Evolutionary conservation across 1,140 invertebrate genomes (phyloP), one percentile per base, ranked within the genome.

Genomic region (Papilio dardanus): DNA sequence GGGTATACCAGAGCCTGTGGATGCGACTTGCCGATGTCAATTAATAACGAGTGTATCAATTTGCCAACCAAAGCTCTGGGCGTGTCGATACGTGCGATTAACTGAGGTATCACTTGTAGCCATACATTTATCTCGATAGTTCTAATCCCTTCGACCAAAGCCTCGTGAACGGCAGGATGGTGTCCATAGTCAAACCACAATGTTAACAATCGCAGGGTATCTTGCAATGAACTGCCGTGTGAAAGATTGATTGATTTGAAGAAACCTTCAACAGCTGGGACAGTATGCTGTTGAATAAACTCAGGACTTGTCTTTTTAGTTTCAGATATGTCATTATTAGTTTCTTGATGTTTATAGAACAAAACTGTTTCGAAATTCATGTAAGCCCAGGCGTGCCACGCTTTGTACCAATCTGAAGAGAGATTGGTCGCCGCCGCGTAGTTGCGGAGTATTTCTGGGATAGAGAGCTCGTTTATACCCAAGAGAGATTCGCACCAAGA

Each of bases 31-130:
- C 99, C 98, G 84, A 99, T 98, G 86, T 99, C 98, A 76, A 98
- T 97, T 0, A 99, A 93, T 5, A 99, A 94, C 84, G 99, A 96
- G 90, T 99, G 97, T 74, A 99, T 99, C 2, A 99, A 94, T 62
- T 97, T 95, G 0, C 97, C 97, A 0, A 99, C 98, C 62, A 98
- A 90, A 75, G 96, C 96, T 16, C 98, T 95, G 0, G 97, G 97
- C 0, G 98, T 99, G 88, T 99, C 99, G 77, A 99, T 99, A 40
- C 99, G 95, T 0, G 99, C 99, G 76, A 99, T 99, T 3, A 99
- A 92, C 91, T 99, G 99, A 0, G 99, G 99, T 80, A 99, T 99
- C 0, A 99, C 99, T 95, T 99, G 99, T 2, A 99, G 94, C 99
- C 99, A 99, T 19, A 98, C 99, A 83, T 99, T 98, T 73, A 99